Percentiles rank a stretch among this genome's conserved stretches.
Conservation (phyloP, 2,888 invertebrate species). For the Eupeodes latifasciatus region DNA sequence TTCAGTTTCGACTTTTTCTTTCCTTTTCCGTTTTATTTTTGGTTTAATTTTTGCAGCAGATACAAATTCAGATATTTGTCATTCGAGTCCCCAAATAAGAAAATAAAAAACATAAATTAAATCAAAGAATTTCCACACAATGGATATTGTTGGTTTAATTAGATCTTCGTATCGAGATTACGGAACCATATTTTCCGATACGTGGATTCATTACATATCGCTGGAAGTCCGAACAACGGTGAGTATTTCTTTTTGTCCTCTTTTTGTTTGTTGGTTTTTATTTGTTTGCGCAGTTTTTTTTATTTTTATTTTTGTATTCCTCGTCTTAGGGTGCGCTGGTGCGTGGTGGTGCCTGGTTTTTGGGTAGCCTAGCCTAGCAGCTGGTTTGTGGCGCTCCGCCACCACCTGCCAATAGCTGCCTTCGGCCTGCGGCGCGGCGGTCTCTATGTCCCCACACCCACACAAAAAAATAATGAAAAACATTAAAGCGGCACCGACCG, state of each 20-base stretch:
- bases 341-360: constrained; percentile 33
- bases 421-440: too few species aligned
- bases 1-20: constrained; percentile 35
- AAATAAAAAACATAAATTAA: constrained; percentile 4
- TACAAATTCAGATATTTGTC: constrained; percentile 27
- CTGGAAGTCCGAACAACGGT: constrained; percentile 86
- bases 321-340: constrained; percentile 38
- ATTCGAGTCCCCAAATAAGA: constrained; percentile 3
- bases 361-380: neutral
- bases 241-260: constrained; percentile 75
- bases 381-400: constrained; percentile 1
- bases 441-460: neutral
- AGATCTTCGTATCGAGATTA: constrained; percentile 79
- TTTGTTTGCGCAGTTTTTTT: constrained; percentile 32
- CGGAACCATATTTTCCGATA: constrained; percentile 81
- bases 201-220: constrained; percentile 85
- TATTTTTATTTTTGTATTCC: neutral
- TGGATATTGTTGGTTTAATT: constrained; percentile 80
- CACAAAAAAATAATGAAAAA: neutral
- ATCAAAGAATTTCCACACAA: constrained; percentile 67
- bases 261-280: constrained; percentile 14
- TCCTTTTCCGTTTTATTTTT: constrained; percentile 28
- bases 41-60: constrained; percentile 40
- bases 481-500: neutral
- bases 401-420: constrained; percentile 27